Evolutionary conservation across 2,797 vertebrate species (phyloP), one percentile per base, ranked within the genome.

Genomic region (Cynopterus sphinx): DNA sequence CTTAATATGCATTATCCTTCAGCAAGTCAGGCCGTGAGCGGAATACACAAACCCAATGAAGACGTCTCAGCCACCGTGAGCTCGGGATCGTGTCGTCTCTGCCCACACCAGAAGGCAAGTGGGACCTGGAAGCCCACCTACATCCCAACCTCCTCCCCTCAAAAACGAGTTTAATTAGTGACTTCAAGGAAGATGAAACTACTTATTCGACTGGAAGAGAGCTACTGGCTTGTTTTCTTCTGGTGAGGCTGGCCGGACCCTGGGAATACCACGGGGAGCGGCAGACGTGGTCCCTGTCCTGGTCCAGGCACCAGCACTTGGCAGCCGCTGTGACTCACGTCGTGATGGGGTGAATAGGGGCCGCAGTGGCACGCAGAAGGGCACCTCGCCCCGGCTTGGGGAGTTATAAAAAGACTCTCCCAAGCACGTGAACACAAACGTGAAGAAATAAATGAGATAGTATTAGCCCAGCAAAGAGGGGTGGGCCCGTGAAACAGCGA

Each of bases 1-100:
- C 10, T 93, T 95, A 90, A 96, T 96, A 33, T 57, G 55, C 88
- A 91, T 73, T 92, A 74, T 22, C 92, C 93, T 97, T 90, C 88
- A 96, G 75, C 55, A 61, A 84, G 87, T 53, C 81, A 67, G 31
- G 55, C 70, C 16, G 0, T 90, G 94, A 91, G 39, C 3, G 22
- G 93, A 89, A 68, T 70, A 31, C 59, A 85, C 15, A 74, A 53
- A 12, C 43, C 49, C n/a, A 22, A 43, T 4, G 24, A 74, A 74
- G 92, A 67, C 26, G 22, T 28, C 24, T 28, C 21, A 7, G 67
- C 96, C 91, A 51, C 67, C n/a, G 15, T 9, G n/a, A 0, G 46
- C 63, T 22, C 22, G 22, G 79, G 41, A 39, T 59, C 9, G 22
- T 16, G 55, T 39, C 63, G 9, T 2, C 43, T 59, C 81, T 51